Evolutionary conservation across 2,113 vertebrate genomes (phyloP), one percentile per base, ranked within the genome.

Genomic region (Aegithalos caudatus): DNA sequence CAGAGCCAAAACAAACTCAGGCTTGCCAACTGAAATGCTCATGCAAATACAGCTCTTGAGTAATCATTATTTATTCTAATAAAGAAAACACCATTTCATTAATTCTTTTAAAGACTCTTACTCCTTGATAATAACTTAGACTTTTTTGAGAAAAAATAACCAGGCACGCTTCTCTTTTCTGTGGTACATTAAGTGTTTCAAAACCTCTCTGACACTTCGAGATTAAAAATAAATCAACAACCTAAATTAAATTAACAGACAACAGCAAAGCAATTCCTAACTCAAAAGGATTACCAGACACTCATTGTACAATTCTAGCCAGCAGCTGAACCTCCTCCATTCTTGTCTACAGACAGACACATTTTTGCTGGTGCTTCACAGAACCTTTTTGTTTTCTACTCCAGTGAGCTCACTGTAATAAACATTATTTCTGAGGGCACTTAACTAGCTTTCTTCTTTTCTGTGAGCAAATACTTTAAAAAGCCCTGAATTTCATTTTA

Each of bases 1-100:
- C 80, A 3, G 28, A 81, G 83, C 90, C 86, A 92, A 93, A 94
- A 93, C 65, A 95, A 96, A 95, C 65, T 21, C 25, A 14, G 64
- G 64, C 44, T 57, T 67, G 91, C 80, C 83, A 92, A 56, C 18
- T 0, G 4, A 90, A n/a, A 61, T 65, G 56, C 48, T 95, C 74
- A 76, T 0, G 1, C 28, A 90, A 76, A 92, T 25, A 81, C 40
- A 58, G 28, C 56, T 91, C 83, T 47, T 51, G 35, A 79, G 37
- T 82, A 84, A 92, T 54, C 77, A 11, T 38, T 87, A 21, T 44
- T 88, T 76, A 71, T 65, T 60, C 81, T 82, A 91, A 86, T 53
- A 66, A 69, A 54, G 33, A 76, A 88, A 74, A 78, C 42, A 67
- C 2, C 5, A 27, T 44, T 66, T 70, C 20, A 44, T 35, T 79